Percentiles rank a stretch among this genome's conserved stretches.
phyloP scores from a whole-genome alignment of 2,797 vertebrate genomes.

The Lepus oiostolus region DNA sequence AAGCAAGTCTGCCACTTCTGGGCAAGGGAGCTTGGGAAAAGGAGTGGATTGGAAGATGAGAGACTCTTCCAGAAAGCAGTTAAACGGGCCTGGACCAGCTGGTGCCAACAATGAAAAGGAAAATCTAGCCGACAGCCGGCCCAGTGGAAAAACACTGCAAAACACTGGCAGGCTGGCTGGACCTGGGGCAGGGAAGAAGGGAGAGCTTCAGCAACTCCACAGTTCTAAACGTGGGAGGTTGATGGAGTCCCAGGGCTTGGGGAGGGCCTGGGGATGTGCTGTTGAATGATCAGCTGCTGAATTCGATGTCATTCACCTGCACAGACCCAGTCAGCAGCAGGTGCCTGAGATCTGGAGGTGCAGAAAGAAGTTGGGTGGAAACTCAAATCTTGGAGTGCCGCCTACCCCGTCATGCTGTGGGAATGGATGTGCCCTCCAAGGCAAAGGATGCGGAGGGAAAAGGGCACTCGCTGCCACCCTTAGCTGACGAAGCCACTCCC shows the following conservation, averaged over 20 bases:
- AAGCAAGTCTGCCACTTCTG: background rate
- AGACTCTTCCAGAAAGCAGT: background rate
- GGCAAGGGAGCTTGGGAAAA: background rate
- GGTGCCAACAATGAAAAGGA: background rate
- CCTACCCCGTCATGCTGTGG: background rate
- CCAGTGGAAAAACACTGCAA: background rate
- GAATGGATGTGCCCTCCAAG: background rate
- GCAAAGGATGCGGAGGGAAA: background rate
- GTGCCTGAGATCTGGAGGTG: background rate
- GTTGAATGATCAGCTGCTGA: background rate
- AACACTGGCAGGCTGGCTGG: background rate
- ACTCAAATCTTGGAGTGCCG: background rate
- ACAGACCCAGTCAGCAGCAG: background rate
- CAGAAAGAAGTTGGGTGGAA: background rate
- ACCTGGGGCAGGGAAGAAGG: background rate
- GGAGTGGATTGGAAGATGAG: background rate
- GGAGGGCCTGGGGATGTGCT: background rate
- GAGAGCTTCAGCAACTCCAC: background rate
- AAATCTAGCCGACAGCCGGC: background rate
- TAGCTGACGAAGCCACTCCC: background rate
- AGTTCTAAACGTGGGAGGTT: background rate
- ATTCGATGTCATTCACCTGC: too few relatives aligned
- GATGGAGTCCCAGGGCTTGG: background rate
- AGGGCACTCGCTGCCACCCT: background rate
- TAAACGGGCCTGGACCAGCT: background rate